Percentiles rank a stretch among this genome's conserved stretches.
phyloP scores from a whole-genome alignment of 2,888 invertebrate species.

The Dorcus parallelipipedus region DNA sequence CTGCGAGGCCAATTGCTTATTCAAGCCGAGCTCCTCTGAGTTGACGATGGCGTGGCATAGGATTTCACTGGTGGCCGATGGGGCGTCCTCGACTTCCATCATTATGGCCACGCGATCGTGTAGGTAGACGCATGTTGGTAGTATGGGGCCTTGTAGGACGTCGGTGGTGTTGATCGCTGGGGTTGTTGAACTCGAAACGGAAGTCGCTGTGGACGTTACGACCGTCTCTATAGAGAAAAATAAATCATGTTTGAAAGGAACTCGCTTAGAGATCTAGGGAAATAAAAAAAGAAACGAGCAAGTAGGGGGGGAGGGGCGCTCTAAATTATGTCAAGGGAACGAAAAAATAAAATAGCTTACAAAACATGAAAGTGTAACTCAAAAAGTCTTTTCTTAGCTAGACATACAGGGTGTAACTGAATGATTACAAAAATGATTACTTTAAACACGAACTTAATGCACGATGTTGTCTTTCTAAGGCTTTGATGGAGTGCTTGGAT shows the following conservation, averaged over 20 bases:
- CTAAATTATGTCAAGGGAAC: no score
- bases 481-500: no score
- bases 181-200: neutral
- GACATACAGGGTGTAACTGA: neutral
- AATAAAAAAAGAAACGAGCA: no score
- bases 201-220: neutral
- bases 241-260: neutral
- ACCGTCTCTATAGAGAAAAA: no score
- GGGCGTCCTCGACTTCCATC: constrained; percentile 79
- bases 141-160: constrained; percentile 41
- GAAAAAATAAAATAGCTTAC: no score
- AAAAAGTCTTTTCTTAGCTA: no score
- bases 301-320: no score
- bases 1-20: constrained; percentile 72
- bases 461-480: no score
- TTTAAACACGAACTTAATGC: no score
- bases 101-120: constrained; percentile 79
- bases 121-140: constrained; percentile 74
- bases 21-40: constrained; percentile 75
- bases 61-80: constrained; percentile 59
- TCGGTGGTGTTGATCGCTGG: constrained; percentile 21
- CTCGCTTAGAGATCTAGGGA: no score
- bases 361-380: no score
- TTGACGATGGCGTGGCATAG: constrained; percentile 63
- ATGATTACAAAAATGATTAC: neutral